phyloP scores from a whole-genome alignment of 2,797 vertebrate genomes.

The Rhinoraja longicauda region DNA sequence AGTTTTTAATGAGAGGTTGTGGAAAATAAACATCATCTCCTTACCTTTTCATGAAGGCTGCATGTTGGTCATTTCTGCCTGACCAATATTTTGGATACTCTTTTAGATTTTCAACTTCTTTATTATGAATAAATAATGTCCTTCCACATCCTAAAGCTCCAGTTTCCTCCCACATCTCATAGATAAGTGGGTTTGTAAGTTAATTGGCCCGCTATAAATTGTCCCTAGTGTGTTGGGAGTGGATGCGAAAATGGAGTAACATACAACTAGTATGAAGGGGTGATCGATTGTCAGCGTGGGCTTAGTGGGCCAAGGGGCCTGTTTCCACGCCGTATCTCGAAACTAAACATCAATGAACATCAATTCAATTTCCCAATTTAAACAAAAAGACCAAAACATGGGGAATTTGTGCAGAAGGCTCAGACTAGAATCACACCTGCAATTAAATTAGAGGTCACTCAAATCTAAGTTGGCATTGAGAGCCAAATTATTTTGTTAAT shows the following conservation, averaged over 20 bases:
- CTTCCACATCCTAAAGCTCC: too few species aligned
- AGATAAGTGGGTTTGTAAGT: too few species aligned
- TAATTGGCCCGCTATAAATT: too few species aligned
- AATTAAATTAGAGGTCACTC: conserved; percentile 38
- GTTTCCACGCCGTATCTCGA: too few species aligned
- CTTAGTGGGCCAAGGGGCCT: too few species aligned
- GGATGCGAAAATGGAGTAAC: too few species aligned
- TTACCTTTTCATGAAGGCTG: neutral
- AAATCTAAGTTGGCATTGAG: conserved; percentile 29
- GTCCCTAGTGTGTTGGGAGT: too few species aligned
- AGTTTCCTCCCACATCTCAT: too few species aligned
- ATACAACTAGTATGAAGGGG: too few species aligned
- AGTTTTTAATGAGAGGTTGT: neutral
- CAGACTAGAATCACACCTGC: neutral
- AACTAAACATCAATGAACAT: neutral
- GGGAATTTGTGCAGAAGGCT: too few species aligned
- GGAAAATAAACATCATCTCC: neutral
- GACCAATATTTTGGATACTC: neutral
- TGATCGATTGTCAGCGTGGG: too few species aligned
- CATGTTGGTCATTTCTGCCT: neutral
- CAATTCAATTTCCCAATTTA: neutral
- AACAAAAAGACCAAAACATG: neutral
- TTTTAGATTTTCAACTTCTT: neutral
- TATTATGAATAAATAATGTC: neutral
- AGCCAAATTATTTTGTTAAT: conserved; percentile 44